Evolutionary conservation across 2,888 invertebrate species (phyloP), one percentile per base, ranked within the genome.

Genomic region (Plebejus anna): DNA sequence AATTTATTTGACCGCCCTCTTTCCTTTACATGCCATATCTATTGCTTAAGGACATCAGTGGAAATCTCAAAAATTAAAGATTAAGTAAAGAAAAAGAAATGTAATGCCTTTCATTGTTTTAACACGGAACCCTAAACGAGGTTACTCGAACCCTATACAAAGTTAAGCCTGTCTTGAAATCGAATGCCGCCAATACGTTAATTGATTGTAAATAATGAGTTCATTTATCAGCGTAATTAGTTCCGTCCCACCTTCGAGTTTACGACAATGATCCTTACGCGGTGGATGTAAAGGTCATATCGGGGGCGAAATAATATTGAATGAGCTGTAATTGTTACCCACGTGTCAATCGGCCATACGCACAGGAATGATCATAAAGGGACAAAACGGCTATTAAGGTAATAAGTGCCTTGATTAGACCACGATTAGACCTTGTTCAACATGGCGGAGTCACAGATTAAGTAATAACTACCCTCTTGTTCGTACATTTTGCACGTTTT

Each of bases 301-400:
- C 16, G 55, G 16, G 55, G 55, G 55, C 55, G 16, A 55, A 55
- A 55, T 55, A 55, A 55, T 55, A 1, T 55, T 55, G 55, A 55
- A 55, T 16, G 55, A 55, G 55, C 16, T 55, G 55, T 55, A 81
- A 81, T 80, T 80, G 80, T 81, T 79, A 78, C 80, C 79, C 79
- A 80, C 81, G 80, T 83, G 82, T 81, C 82, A 84, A 84, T 83
- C 81, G 84, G 82, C 86, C 81, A 85, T 87, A 86, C 86, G 81
- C 80, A 82, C 84, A 85, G 81, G 82, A 87, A 86, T 83, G 83
- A 78, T 85, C 85, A 84, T 88, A 85, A 87, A 84, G 82, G 82
- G 84, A 83, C 84, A 83, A 83, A 86, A 87, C 83, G 83, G 84
- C 85, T 84, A 86, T 88, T 84, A 86, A 82, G 82, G 82, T 83